A percentile compares a stretch with the other conserved stretches of the same genome.
Conservation (phyloP, 23 tunicate species). For the Diplosoma virens region DNA sequence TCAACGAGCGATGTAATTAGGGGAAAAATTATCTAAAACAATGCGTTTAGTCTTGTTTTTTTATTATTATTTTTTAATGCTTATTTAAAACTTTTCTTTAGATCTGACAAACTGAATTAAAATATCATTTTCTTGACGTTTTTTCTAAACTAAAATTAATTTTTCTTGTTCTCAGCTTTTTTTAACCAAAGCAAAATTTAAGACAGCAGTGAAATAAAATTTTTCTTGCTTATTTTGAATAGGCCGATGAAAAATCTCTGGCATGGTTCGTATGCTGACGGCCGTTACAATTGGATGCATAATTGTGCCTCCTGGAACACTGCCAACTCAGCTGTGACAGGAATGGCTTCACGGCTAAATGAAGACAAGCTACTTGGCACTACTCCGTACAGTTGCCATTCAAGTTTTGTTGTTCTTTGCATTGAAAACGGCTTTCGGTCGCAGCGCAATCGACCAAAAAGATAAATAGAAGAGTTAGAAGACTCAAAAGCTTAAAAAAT, state of each 20-base stretch:
- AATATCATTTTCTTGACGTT: too few species aligned
- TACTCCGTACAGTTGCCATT: constrained; percentile 50
- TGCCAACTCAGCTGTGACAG: constrained; percentile 64
- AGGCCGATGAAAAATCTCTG: constrained; percentile 81
- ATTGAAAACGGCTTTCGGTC: constrained; percentile 68
- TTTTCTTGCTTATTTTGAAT: neutral
- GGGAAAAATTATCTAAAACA: too few species aligned
- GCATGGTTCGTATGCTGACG: constrained; percentile 78
- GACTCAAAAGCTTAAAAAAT: too few species aligned
- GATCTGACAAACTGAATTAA: too few species aligned
- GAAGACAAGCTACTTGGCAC: constrained; percentile 37
- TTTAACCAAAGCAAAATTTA: neutral
- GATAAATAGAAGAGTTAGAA: too few species aligned
- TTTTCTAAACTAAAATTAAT: neutral
- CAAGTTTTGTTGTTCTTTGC: constrained; percentile 73
- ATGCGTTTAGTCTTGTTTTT: too few species aligned
- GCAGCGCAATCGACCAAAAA: constrained; percentile 3
- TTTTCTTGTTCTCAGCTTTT: too few species aligned
- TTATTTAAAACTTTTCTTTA: too few species aligned
- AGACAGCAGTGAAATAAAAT: too few species aligned
- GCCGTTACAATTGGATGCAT: constrained; percentile 64
- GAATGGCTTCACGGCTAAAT: constrained; percentile 50
- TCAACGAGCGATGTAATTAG: too few species aligned
- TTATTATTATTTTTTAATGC: too few species aligned
- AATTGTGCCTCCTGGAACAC: constrained; percentile 80